These are phyloP conservation scores for Cardinalis cardinalis DNA, from an alignment of 2,113 vertebrate species.

Conservation along the genomic window DNA sequence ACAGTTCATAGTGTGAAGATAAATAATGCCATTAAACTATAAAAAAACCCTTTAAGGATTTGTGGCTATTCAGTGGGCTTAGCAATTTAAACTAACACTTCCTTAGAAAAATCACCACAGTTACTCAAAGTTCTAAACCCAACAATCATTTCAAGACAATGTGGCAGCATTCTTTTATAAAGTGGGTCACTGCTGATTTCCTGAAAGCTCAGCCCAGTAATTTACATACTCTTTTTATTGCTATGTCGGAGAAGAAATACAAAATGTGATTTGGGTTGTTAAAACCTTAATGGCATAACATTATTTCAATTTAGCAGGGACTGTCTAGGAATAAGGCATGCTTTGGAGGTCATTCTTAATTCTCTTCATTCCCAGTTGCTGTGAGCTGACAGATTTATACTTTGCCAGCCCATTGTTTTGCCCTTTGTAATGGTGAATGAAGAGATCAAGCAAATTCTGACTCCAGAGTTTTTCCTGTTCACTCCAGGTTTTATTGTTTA, in stretches of 20 bases:
- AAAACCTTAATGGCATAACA: neutral
- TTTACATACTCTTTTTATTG: neutral
- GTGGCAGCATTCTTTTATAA: neutral
- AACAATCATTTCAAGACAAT: constrained; percentile 5
- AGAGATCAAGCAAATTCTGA: neutral
- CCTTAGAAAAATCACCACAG: neutral
- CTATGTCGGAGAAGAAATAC: neutral
- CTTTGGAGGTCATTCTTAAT: neutral
- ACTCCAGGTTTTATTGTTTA: neutral
- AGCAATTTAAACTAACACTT: neutral
- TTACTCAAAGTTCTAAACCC: neutral
- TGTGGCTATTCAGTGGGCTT: neutral
- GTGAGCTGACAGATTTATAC: neutral
- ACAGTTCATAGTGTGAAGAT: neutral
- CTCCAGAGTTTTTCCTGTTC: neutral
- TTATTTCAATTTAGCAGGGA: neutral
- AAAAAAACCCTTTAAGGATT: constrained; percentile 15
- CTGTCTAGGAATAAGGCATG: neutral
- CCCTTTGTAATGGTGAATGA: neutral
- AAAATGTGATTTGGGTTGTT: neutral
- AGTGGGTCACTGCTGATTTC: constrained; percentile 7
- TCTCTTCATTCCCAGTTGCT: neutral
- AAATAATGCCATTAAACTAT: constrained; percentile 13
- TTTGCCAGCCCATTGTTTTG: neutral
- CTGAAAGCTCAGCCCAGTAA: neutral